A percentile compares a stretch with the other conserved stretches of the same genome.
Conservation (phyloP, 2,797 vertebrate genomes). For the Gouania willdenowi region DNA sequence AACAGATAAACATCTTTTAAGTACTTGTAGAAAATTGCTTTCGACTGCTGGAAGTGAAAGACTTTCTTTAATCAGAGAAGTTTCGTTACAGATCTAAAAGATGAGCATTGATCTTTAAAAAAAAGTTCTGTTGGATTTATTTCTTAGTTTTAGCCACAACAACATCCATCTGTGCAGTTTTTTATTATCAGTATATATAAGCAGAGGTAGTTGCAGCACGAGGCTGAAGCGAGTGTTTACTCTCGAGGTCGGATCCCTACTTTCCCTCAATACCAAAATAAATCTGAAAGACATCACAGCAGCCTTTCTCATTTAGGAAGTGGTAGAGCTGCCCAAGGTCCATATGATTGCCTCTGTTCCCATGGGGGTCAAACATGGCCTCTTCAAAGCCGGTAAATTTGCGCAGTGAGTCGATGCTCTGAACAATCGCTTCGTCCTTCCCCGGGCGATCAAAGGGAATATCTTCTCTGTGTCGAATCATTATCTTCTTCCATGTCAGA, state of each 20-base stretch:
- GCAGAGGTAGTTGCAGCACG: no score
- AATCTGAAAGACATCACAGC: conserved; percentile 84
- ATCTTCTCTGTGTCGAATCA: conserved; percentile 94
- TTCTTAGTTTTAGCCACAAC: conserved; percentile 8
- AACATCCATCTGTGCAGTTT: no score
- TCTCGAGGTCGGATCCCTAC: conserved; percentile 21
- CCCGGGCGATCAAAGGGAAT: conserved; percentile 67
- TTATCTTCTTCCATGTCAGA: conserved; percentile 95
- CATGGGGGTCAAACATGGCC: conserved; percentile 85
- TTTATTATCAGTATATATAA: no score
- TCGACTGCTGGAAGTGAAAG: no score
- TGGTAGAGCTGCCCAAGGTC: conserved; percentile 93
- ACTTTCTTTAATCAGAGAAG: no score
- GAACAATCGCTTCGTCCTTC: conserved; percentile 21
- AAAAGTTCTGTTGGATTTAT: no score
- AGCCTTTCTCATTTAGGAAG: conserved; percentile 86
- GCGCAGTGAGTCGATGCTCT: conserved; percentile 67
- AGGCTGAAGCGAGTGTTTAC: no score
- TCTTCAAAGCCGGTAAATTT: conserved; percentile 90
- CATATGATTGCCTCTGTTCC: conserved; percentile 91
- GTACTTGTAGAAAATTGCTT: no score
- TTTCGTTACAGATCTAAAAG: no score
- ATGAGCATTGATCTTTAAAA: no score
- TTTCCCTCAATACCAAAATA: conserved; percentile 80
- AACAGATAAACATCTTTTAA: conserved; percentile 17